Evolutionary conservation across 1,140 invertebrate genomes (phyloP), one percentile per base, ranked within the genome.

Genomic region (Tetramorium alpestre): DNA sequence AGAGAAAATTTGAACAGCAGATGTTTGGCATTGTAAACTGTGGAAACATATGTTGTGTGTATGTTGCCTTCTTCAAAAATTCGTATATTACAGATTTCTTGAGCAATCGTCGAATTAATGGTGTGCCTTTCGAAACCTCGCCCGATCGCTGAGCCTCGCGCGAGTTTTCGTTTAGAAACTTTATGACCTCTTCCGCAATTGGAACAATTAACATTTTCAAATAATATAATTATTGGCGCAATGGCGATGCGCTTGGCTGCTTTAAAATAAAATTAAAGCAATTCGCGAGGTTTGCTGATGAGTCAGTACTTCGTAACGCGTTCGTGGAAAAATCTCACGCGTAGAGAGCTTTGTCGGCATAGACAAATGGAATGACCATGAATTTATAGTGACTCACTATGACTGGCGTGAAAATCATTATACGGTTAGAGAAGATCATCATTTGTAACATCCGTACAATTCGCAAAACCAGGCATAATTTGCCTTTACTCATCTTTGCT

Each of bases 271-370:
- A 85, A 51, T 47, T 3, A 1, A 62, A 28, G 44, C 44, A 58
- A 11, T 78, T 56, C 47, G 47, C 47, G 5, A 56, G 7, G 28
- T n/a, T 47, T 11, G 1, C 47, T 1, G 81, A 87, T 89, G 88
- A 89, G 58, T 89, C 88, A 89, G 56, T 10, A 62, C 88, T 72
- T 89, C 62, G 70, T 86, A 86, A 89, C 54, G 47, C 28, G 11
- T 89, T 86, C 70, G 69, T 58, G 76, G 88, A 89, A 89, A 77
- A 89, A 81, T 89, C 76, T 81, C 82, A 75, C 73, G 60, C 11
- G 16, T 51, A 8, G 16, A 49, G 44, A n/a, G 38, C 58, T 47
- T 58, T 64, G 76, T 85, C 54, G 75, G 11, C 51, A 11, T 13
- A 47, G 58, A 62, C 58, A 72, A 88, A 78, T 44, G 51, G 11